phyloP scores from a whole-genome alignment of 23 tunicate species.

The Phallusia fumigata region DNA sequence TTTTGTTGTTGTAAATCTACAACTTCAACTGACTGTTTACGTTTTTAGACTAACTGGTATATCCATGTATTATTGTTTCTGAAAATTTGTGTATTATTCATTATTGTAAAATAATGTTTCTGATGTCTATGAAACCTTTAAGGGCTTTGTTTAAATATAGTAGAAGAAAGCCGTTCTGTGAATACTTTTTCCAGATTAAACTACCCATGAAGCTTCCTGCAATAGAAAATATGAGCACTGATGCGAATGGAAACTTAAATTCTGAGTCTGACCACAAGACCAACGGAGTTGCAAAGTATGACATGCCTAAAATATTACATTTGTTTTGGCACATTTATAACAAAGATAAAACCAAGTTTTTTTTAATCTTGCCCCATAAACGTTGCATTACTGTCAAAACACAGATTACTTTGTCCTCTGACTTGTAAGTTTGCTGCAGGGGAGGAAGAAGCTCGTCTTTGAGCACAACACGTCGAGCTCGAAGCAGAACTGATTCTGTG shows the following conservation, averaged over 20 bases:
- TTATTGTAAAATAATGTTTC: no score
- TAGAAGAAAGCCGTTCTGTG: no score
- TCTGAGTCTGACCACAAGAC: not conserved
- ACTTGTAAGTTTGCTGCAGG: not conserved
- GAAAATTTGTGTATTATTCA: no score
- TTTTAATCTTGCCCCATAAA: no score
- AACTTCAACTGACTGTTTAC: no score
- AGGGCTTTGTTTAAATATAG: no score
- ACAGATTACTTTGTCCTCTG: no score
- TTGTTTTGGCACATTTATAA: not conserved
- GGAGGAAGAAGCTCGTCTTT: constrained; percentile 10
- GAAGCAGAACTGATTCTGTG: not conserved
- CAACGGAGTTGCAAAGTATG: not conserved
- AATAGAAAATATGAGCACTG: not conserved
- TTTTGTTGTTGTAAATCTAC: no score
- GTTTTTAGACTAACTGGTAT: no score
- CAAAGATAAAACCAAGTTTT: not conserved
- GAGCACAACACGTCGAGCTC: not conserved
- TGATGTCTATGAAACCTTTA: no score
- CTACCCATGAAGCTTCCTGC: constrained; percentile 1
- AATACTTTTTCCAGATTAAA: not conserved
- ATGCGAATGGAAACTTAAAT: not conserved
- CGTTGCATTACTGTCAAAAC: no score
- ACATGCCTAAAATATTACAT: not conserved
- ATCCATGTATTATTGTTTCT: no score